Percentiles rank a stretch among this genome's conserved stretches.
Conservation (phyloP, 2,113 vertebrate genomes). For the Uria lomvia region DNA sequence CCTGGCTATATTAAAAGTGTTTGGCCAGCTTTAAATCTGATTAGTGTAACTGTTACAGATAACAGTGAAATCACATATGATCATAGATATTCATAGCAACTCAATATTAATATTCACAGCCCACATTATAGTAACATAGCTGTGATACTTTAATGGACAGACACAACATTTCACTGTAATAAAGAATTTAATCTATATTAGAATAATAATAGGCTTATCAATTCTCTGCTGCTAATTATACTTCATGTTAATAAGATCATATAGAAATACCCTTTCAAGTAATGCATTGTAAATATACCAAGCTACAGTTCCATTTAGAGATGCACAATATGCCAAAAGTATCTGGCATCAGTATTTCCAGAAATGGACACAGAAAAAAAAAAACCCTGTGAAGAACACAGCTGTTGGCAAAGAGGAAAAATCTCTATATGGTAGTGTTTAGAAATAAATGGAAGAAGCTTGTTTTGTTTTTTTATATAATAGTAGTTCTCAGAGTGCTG, state of each 20-base stretch:
- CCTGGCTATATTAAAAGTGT: slow-evolving; percentile 54
- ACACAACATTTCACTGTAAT: neutral
- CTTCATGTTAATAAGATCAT: neutral
- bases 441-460: neutral
- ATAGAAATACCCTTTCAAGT: neutral
- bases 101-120: neutral
- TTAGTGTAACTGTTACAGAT: slow-evolving; percentile 65
- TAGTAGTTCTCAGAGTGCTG: neutral
- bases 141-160: neutral
- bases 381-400: neutral
- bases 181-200: neutral
- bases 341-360: neutral
- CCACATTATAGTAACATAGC: neutral
- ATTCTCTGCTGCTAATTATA: neutral
- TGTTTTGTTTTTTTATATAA: neutral
- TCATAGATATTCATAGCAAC: neutral
- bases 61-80: slow-evolving; percentile 48
- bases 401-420: neutral
- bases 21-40: slow-evolving; percentile 60
- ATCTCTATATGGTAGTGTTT: neutral
- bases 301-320: neutral
- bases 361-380: neutral
- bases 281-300: neutral
- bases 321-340: neutral
- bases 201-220: neutral